phyloP scores from a whole-genome alignment of 2,888 invertebrate genomes.

The Pedicia rivosa region DNA sequence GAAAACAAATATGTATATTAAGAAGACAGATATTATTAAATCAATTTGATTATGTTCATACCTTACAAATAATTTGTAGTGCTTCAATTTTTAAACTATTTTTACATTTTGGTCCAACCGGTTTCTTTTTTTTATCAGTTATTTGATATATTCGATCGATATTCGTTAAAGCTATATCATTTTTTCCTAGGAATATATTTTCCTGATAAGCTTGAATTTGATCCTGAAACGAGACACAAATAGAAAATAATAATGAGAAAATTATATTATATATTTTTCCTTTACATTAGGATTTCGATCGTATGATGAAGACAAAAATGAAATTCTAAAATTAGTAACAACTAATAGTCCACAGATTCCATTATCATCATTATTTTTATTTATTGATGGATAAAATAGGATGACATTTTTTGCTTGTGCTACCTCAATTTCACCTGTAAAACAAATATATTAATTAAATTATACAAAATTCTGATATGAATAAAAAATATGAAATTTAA shows the following conservation, averaged over 20 bases:
- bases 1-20: conserved; percentile 9
- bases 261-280: neutral
- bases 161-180: conserved; percentile 29
- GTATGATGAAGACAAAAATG: conserved; percentile 59
- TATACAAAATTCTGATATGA: conserved; percentile 14
- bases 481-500: too few relatives aligned
- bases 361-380: conserved; percentile 41
- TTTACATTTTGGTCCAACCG: conserved; percentile 23
- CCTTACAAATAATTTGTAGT: conserved; percentile 27
- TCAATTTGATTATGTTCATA: conserved; percentile 9
- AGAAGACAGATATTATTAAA: too few relatives aligned
- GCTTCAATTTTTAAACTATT: conserved; percentile 27
- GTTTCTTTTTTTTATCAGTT: conserved; percentile 22
- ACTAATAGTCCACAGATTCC: conserved; percentile 71
- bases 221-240: conserved; percentile 11
- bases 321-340: conserved; percentile 85
- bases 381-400: conserved; percentile 57
- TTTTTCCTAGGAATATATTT: conserved; percentile 23
- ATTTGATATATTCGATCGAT: conserved; percentile 29
- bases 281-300: conserved; percentile 20
- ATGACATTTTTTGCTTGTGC: conserved; percentile 72
- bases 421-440: conserved; percentile 63
- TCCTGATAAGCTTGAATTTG: conserved; percentile 21
- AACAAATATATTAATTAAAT: too few relatives aligned
- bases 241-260: neutral